Evolutionary conservation across 2,888 invertebrate genomes (phyloP).

Genomic region (Dicycla oo): DNA sequence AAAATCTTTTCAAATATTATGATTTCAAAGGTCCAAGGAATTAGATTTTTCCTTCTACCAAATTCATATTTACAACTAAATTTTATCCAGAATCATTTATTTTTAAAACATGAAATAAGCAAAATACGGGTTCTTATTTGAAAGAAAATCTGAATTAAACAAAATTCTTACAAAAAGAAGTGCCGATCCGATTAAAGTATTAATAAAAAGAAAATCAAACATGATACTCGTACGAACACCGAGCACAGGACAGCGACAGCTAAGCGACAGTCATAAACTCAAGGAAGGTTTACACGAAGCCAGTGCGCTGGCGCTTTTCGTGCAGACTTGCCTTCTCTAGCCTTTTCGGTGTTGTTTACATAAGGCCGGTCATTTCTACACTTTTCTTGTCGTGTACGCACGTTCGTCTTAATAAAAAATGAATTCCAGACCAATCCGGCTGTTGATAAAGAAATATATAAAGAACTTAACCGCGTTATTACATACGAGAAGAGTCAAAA

Average conservation of each 20-base stretch:
- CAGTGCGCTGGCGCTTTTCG: no score
- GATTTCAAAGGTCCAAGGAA: background rate
- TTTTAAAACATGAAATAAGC: background rate
- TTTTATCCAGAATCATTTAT: background rate
- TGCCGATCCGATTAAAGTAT: background rate
- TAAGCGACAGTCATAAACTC: constrained; percentile 16
- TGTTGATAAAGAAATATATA: no score
- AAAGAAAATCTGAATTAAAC: no score
- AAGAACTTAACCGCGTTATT: no score
- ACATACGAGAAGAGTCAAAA: no score
- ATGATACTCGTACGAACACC: background rate
- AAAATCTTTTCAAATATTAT: background rate
- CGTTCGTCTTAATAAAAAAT: no score
- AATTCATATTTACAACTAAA: background rate
- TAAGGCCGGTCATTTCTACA: no score
- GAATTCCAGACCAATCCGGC: no score
- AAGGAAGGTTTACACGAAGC: no score
- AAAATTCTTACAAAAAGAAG: background rate
- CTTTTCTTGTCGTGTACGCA: no score
- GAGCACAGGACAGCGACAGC: background rate
- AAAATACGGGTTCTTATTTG: background rate
- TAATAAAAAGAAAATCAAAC: background rate
- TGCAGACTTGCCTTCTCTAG: no score
- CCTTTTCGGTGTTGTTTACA: no score
- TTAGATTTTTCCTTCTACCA: background rate